Evolutionary conservation across 1,140 invertebrate species (phyloP), one percentile per base, ranked within the genome.

Genomic region (Sipha flava): DNA sequence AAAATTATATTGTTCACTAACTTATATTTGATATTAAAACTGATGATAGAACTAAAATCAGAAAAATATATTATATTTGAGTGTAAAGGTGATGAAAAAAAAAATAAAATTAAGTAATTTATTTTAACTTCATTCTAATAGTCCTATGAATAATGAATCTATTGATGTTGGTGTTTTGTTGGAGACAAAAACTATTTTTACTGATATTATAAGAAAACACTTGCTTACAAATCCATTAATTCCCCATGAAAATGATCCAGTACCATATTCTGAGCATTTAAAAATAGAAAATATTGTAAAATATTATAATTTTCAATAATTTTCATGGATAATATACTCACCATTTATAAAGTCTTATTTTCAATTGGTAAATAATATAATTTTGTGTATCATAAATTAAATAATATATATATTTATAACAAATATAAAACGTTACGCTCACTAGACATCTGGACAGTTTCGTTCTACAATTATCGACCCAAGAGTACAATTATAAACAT

Each of bases 271-370:
- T 21, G 49, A 52, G n/a, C 49, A 52, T 52, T 52, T 52, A 80
- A 45, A 70, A 10, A 31, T n/a, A 54, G 43, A 18, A 79, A 79
- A 62, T 52, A 64, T 21, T 29, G 21, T 21, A 45, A 57, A 31
- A 64, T 64, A 34, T 80, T 29, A 73, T 31, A 79, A 82, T 66
- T 59, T 81, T 18, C 47, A 81, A 14, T 80, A 82, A 47, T 80
- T 81, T 54, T 80, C 62, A 23, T 83, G 83, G 81, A 70, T 83
- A 31, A 80, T 83, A 29, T 64, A 82, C 23, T 83, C 81, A n/a
- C 72, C 72, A 29, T 80, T 79, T 37, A 23, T 81, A 31, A 49
- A 81, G n/a, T n/a, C n/a, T n/a, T n/a, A n/a, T n/a, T n/a, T n/a
- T n/a, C n/a, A n/a, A n/a, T n/a, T n/a, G n/a, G n/a, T n/a, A n/a